These are phyloP conservation scores for Cosmia pyralina DNA, from an alignment of 2,888 invertebrate species.

Conservation along the genomic window DNA sequence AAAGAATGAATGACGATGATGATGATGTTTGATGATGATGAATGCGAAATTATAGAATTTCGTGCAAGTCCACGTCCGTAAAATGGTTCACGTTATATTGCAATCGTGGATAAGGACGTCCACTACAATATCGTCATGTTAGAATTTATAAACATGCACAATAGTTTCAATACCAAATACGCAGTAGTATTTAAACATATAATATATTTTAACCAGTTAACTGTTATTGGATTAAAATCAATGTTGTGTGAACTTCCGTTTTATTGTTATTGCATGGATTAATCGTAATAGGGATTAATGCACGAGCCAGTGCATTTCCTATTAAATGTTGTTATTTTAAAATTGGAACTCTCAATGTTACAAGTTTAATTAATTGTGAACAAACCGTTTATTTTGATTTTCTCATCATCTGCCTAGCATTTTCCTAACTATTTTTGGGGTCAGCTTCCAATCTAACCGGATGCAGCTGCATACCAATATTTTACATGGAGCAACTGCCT, in stretches of 20 bases:
- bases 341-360: background rate
- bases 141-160: background rate
- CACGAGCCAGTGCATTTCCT: constrained; percentile 21
- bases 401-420: too few relatives aligned
- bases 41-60: too few relatives aligned
- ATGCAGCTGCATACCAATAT: too few relatives aligned
- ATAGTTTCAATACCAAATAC: background rate
- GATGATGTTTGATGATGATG: too few relatives aligned
- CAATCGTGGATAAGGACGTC: too few relatives aligned
- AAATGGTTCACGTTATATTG: too few relatives aligned
- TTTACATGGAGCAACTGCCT: too few relatives aligned
- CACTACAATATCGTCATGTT: background rate
- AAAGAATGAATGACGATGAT: too few relatives aligned
- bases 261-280: constrained; percentile 27
- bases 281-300: constrained; percentile 1
- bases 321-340: constrained; percentile 22
- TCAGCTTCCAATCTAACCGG: too few relatives aligned
- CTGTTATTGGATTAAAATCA: constrained; percentile 21
- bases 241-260: background rate
- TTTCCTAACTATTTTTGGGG: too few relatives aligned
- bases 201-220: constrained; percentile 4
- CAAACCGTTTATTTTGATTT: background rate
- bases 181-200: too few relatives aligned
- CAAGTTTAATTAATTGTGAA: constrained; percentile 6
- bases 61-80: background rate